phyloP scores from a whole-genome alignment of 2,888 invertebrate genomes.

The Machimus rusticus region DNA sequence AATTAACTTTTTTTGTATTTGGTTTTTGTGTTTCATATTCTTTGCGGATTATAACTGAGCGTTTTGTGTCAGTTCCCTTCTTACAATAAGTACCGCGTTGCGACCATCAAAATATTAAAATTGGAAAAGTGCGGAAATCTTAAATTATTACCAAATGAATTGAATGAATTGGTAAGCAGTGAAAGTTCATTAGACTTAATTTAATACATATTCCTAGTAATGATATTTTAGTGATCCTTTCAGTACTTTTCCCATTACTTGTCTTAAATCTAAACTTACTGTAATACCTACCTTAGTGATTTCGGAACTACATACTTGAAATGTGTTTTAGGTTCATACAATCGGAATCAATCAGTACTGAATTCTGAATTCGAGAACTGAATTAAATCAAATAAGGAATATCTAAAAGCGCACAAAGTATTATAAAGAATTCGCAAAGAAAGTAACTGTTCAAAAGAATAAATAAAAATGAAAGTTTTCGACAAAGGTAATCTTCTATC shows the following conservation, averaged over 20 bases:
- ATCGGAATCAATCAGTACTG: conserved; percentile 10
- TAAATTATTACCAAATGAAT: background rate
- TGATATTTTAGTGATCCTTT: background rate
- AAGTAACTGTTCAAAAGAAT: conserved; percentile 7
- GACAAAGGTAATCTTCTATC: background rate
- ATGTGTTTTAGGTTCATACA: background rate
- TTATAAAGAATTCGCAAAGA: conserved; percentile 34
- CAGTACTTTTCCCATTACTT: background rate
- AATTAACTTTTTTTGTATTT: background rate
- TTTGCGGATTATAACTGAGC: background rate
- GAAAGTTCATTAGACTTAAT: too few relatives aligned
- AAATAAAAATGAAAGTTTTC: background rate
- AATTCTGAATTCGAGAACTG: conserved; percentile 2
- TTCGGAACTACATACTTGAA: background rate
- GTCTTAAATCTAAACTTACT: background rate
- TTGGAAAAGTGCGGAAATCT: background rate
- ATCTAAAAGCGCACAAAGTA: conserved; percentile 42
- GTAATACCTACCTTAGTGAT: conserved; percentile 9
- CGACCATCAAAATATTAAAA: background rate
- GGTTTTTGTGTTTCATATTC: background rate
- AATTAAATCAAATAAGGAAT: background rate
- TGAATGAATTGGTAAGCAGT: too few relatives aligned
- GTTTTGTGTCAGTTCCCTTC: background rate
- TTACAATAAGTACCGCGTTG: background rate
- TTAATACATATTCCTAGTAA: too few relatives aligned